Base-by-base conservation (phyloP, 2,797 vertebrate species). In the Sebastes diploproa region DNA sequence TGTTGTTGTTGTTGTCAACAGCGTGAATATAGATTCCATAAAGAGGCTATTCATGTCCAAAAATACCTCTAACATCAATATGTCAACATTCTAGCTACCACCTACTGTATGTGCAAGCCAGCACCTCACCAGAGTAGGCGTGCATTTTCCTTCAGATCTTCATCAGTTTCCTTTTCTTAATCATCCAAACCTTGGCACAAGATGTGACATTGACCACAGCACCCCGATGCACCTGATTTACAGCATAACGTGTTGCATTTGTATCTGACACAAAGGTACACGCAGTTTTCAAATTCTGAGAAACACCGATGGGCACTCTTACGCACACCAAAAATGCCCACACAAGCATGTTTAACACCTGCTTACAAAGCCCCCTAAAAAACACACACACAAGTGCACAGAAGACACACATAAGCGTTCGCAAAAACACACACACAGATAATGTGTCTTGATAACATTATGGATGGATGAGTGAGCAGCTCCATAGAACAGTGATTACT, bases 361-460 rank as follows among this genome's bases (percentile, higher is more conserved):
- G 74, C 77, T 76, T 86, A 82, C 63, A 87, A 63, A 80, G 87
- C 64, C 62, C 65, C 58, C 55, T 7, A 8, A 50, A 50, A 50
- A 8, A 85, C 50, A 83, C 69, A 67, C 85, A 80, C 71, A 82
- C 56, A 56, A 72, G 55, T 13, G 12, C 60, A 79, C 23, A 5
- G 58, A 84, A 84, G 67, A 77, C 73, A 66, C 79, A 66, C 77
- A 27, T 29, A 76, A 9, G 66, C 12, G 7, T n/a, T 32, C 8
- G 8, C 13, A 69, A 69, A 55, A 29, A 68, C 14, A 76, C 54
- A 59, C 58, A 66, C 67, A 59, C 50, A 87, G 84, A 93, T 91
- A 90, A 91, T 92, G 89, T 83, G 81, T 86, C 89, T 86, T 93
- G 90, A 91, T 93, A 91, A 91, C 87, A 86, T 92, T 92, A 90